Evolutionary conservation across 2,113 vertebrate genomes (phyloP).

Genomic region (Mus musculus): GRCm39 chr7:67831001-67831500

Average conservation of each 20-base stretch:
- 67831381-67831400: background rate
- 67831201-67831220: background rate
- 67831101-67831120: constrained; percentile 5
- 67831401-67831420: no score
- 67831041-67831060: constrained; percentile 47
- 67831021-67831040: constrained; percentile 64
- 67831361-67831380: background rate
- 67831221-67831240: background rate
- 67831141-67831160: background rate
- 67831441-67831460: background rate
- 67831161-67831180: constrained; percentile 40
- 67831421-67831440: fast-evolving
- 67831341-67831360: background rate
- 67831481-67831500: background rate
- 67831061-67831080: constrained; percentile 58
- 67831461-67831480: fast-evolving
- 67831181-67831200: background rate
- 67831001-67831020: constrained; percentile 65
- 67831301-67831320: background rate
- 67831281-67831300: background rate
- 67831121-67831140: constrained; percentile 42
- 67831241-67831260: background rate
- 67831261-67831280: background rate
- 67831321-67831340: background rate
- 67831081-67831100: constrained; percentile 26